Conservation (phyloP, 1,140 invertebrate genomes). For the Ceratosolen solmsi region DNA sequence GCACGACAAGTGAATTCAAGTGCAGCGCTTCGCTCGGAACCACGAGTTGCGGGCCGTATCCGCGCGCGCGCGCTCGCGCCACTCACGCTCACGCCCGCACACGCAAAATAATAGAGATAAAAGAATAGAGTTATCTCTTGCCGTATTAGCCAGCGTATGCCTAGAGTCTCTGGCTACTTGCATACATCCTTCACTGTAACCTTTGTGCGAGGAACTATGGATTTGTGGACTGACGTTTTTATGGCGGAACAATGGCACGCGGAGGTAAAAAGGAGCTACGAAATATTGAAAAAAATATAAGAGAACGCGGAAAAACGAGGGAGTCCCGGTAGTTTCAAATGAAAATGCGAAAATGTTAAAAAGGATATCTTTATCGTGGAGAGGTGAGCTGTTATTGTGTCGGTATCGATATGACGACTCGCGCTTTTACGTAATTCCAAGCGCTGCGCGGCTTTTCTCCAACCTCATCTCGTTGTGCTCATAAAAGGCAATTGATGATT, state of each 20-base stretch:
- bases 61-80: not conserved
- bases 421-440: not conserved
- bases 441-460: conserved; percentile 20
- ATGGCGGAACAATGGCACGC: conserved; percentile 67
- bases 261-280: too few species aligned
- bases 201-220: conserved; percentile 70
- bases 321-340: not conserved
- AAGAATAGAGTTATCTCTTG: conserved; percentile 5
- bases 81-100: too few species aligned
- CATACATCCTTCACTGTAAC: too few species aligned
- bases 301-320: conserved; percentile 5
- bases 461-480: conserved; percentile 41
- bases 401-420: conserved; percentile 54
- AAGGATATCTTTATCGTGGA: conserved; percentile 64
- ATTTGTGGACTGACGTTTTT: conserved; percentile 71
- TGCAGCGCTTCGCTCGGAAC: conserved; percentile 58
- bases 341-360: conserved; percentile 44
- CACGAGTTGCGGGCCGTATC: too few species aligned
- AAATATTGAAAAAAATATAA: too few species aligned
- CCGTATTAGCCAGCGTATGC: not conserved
- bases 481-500: conserved; percentile 65
- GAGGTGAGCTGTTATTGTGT: conserved; percentile 66
- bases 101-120: too few species aligned
- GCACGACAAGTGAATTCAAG: conserved; percentile 71
- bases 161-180: conserved; percentile 64